Conservation (phyloP, 2,888 invertebrate genomes). For the Dryococelus australis region DNA sequence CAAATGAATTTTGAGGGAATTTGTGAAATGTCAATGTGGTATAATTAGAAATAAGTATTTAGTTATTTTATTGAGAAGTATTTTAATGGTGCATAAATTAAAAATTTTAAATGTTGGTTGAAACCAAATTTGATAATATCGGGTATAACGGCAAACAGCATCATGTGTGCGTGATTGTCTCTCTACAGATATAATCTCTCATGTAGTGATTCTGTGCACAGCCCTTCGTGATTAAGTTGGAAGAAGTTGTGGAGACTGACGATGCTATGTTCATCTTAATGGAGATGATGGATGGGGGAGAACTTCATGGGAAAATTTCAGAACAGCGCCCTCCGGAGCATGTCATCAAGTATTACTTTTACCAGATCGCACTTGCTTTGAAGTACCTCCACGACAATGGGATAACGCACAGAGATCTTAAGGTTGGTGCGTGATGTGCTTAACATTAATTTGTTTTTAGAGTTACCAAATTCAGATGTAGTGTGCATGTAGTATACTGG, state of each 20-base stretch:
- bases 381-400: constrained; percentile 82
- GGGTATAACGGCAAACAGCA: too few relatives aligned
- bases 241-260: constrained; percentile 79
- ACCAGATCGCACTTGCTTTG: constrained; percentile 85
- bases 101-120: too few relatives aligned
- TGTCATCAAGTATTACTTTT: constrained; percentile 78
- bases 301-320: constrained; percentile 60
- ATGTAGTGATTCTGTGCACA: constrained; percentile 54
- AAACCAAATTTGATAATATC: too few relatives aligned
- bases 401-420: constrained; percentile 79
- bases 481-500: too few relatives aligned
- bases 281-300: constrained; percentile 90
- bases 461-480: too few relatives aligned
- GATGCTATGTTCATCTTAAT: constrained; percentile 82
- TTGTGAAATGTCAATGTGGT: too few relatives aligned
- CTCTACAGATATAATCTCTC: too few relatives aligned
- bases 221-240: constrained; percentile 84
- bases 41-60: too few relatives aligned
- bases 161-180: too few relatives aligned
- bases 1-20: too few relatives aligned
- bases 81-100: too few relatives aligned
- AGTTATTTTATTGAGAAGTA: too few relatives aligned
- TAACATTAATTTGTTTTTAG: background rate
- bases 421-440: constrained; percentile 57
- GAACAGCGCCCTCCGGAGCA: constrained; percentile 68